These are phyloP conservation scores for Cheumatopsyche charites DNA, from an alignment of 1,140 invertebrate species.

Conservation along the genomic window DNA sequence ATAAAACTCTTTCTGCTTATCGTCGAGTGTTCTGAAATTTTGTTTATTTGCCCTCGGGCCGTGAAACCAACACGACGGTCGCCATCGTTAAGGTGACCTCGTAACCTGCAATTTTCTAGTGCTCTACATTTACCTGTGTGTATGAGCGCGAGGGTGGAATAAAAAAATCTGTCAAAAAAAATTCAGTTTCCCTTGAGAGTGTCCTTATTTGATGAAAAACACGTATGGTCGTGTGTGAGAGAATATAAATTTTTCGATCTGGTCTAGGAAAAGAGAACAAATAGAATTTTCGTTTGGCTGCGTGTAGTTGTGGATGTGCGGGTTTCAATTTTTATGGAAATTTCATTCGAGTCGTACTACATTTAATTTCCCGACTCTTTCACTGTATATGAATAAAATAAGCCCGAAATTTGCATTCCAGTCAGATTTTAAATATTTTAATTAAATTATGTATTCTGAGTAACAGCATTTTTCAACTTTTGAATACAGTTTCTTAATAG, in stretches of 20 bases:
- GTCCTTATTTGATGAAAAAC: too few species aligned
- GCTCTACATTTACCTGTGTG: background rate
- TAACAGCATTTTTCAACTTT: background rate
- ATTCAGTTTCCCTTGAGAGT: too few species aligned
- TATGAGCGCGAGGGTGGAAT: background rate
- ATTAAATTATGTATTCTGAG: conserved; percentile 11
- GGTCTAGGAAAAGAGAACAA: too few species aligned
- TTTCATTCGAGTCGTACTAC: conserved; percentile 4
- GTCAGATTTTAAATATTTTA: conserved; percentile 17
- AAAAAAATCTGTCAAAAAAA: too few species aligned
- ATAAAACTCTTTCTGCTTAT: conserved; percentile 42
- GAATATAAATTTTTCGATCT: too few species aligned
- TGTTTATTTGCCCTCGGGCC: conserved; percentile 43
- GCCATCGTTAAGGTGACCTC: conserved; percentile 29
- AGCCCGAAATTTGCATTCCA: background rate
- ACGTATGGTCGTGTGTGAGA: too few species aligned
- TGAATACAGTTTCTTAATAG: too few species aligned
- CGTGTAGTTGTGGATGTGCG: too few species aligned
- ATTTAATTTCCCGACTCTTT: conserved; percentile 5
- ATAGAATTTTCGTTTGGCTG: too few species aligned
- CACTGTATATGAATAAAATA: conserved; percentile 5
- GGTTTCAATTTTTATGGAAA: conserved; percentile 13
- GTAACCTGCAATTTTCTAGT: conserved; percentile 16
- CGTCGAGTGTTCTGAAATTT: conserved; percentile 45
- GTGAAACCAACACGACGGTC: background rate